Conservation (phyloP, 2,888 invertebrate species). For the Metallyticus violacea region DNA sequence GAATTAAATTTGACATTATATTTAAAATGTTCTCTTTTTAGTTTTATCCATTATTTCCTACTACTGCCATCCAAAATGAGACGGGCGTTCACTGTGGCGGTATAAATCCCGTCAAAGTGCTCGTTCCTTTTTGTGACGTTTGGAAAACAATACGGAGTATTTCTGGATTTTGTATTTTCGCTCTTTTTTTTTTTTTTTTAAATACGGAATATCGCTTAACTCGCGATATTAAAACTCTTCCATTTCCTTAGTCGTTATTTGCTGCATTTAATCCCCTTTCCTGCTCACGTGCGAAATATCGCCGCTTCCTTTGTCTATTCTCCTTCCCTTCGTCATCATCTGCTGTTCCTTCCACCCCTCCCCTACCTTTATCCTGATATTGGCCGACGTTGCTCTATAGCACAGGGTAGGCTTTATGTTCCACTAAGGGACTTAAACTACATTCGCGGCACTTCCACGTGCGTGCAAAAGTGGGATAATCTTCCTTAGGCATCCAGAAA, state of each 20-base stretch:
- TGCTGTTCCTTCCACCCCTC: background rate
- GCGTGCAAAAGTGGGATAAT: background rate
- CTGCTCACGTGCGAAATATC: background rate
- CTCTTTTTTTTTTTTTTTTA: too few species aligned
- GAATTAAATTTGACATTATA: too few species aligned
- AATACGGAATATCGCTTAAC: background rate
- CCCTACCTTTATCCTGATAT: conserved; percentile 4
- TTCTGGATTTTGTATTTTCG: too few species aligned
- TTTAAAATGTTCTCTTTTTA: too few species aligned
- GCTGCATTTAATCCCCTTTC: background rate
- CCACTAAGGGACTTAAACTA: background rate
- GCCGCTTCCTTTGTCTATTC: background rate
- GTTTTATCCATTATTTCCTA: too few species aligned
- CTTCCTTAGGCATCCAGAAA: background rate
- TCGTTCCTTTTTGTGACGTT: too few species aligned
- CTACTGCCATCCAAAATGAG: too few species aligned
- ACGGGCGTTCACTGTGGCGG: too few species aligned
- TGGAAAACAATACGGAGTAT: too few species aligned
- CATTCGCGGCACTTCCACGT: background rate
- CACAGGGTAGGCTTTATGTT: background rate
- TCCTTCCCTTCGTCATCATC: background rate
- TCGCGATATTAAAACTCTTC: background rate
- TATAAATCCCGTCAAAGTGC: too few species aligned
- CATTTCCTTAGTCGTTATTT: background rate
- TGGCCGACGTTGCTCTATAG: background rate